Evolutionary conservation across 1,140 invertebrate genomes (phyloP), one percentile per base, ranked within the genome.

Genomic region (Pogonomyrmex barbatus): DNA sequence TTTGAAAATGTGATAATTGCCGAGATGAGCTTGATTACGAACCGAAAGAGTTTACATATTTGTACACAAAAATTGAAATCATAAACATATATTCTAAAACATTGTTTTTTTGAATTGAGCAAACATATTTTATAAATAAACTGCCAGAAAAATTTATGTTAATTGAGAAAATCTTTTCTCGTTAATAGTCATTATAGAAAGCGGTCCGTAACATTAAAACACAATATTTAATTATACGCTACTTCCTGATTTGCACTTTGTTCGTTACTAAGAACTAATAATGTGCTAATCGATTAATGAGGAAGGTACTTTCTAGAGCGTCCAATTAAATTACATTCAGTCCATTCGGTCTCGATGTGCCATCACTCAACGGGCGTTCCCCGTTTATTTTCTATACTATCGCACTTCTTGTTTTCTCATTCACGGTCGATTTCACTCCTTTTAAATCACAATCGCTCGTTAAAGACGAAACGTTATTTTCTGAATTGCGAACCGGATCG

Each of bases 311-410:
- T 90, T 90, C 89, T 90, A 90, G 85, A 82, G 56, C 76, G 54
- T 90, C 86, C 86, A 88, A 90, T 90, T 86, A 87, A 90, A 90
- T 90, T 88, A 71, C 81, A 68, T 24, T 36, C 39, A 68, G 70
- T 76, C 24, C 70, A 73, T 90, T 68, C 86, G 82, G 81, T 86
- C 82, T 56, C 17, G 30, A 8, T 71, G 65, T 52, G 78, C 60
- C 76, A 76, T 84, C 85, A 75, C 56, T 89, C 82, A 84, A 24
- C 85, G 70, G 89, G 70, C 86, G 73, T 90, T 90, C 45, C 86
- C 82, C 68, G 12, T 87, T 52, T 65, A 85, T 87, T 89, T 86
- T 87, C 60, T 78, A 39, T 24, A 12, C 60, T 70, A 77, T 73
- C 58, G 60, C 54, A 5, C 12, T 47, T 39, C 52, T 88, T 60